Evolutionary conservation across 2,888 invertebrate species (phyloP).

Genomic region (Bibio marci): DNA sequence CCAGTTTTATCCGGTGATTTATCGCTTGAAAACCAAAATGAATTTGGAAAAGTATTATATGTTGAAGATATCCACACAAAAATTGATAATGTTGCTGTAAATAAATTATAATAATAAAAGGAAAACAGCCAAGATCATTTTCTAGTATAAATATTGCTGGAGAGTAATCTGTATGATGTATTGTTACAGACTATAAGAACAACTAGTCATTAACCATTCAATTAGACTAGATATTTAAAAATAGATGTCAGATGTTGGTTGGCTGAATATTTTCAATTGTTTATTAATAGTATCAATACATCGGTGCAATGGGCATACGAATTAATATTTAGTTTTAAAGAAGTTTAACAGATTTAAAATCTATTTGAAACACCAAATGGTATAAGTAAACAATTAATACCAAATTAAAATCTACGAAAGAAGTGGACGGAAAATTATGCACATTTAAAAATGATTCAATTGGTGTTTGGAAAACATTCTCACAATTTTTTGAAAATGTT

Average conservation of each 20-base stretch:
- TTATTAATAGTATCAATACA: not conserved
- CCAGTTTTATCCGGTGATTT: constrained; percentile 74
- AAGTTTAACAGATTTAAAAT: constrained; percentile 66
- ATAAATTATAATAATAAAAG: constrained; percentile 41
- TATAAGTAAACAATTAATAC: constrained; percentile 47
- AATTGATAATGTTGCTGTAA: constrained; percentile 93
- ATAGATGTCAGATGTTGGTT: constrained; percentile 57
- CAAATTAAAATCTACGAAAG: constrained; percentile 47
- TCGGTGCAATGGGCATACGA: constrained; percentile 20
- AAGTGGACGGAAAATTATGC: constrained; percentile 33
- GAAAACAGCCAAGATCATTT: not conserved
- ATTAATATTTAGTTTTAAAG: constrained; percentile 59
- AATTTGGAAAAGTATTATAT: constrained; percentile 65
- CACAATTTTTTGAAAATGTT: constrained; percentile 20
- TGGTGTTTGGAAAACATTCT: constrained; percentile 51
- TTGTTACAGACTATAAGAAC: constrained; percentile 23
- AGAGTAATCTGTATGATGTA: not conserved
- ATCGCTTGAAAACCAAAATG: constrained; percentile 62
- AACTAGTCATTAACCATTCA: constrained; percentile 28
- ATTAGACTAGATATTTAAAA: constrained; percentile 71
- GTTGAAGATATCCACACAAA: constrained; percentile 73
- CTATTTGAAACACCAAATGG: constrained; percentile 57
- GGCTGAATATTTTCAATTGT: constrained; percentile 62
- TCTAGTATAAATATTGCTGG: not conserved
- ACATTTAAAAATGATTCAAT: constrained; percentile 34